These are phyloP conservation scores for Nycticorax nycticorax DNA, from an alignment of 2,113 vertebrate genomes.

Conservation along the genomic window DNA sequence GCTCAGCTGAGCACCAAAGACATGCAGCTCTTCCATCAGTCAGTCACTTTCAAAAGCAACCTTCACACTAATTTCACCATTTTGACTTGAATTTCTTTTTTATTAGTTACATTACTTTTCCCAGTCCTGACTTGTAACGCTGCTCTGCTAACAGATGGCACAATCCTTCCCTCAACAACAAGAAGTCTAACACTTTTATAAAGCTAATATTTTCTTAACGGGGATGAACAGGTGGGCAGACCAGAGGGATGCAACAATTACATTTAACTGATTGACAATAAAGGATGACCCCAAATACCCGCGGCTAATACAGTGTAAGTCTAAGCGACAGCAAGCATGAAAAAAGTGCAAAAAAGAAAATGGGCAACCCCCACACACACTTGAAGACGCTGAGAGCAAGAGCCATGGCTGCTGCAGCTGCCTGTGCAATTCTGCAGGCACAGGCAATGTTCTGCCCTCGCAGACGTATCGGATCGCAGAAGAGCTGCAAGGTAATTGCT, in stretches of 20 bases:
- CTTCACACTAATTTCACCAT: background rate
- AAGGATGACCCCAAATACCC: background rate
- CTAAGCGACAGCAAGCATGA: background rate
- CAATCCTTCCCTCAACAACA: background rate
- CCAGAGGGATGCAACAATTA: background rate
- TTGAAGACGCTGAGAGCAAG: background rate
- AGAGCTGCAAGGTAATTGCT: background rate
- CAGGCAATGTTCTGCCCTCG: background rate
- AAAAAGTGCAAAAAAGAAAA: background rate
- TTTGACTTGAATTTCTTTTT: background rate
- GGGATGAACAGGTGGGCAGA: background rate
- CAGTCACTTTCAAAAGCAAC: background rate
- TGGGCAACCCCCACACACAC: too few species aligned
- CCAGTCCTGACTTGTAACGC: background rate
- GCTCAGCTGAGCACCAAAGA: background rate
- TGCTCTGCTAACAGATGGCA: background rate
- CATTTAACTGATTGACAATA: background rate
- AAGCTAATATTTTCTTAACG: background rate
- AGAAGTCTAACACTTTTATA: background rate
- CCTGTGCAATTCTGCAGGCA: too few species aligned
- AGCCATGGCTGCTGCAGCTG: background rate
- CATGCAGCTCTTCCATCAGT: background rate
- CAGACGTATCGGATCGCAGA: accelerated
- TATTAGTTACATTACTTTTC: background rate
- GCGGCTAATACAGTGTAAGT: background rate